A percentile compares a stretch with the other conserved stretches of the same genome.
Evolutionary conservation across 2,113 vertebrate genomes (phyloP).

Genomic region (Mormoops blainvillei): DNA sequence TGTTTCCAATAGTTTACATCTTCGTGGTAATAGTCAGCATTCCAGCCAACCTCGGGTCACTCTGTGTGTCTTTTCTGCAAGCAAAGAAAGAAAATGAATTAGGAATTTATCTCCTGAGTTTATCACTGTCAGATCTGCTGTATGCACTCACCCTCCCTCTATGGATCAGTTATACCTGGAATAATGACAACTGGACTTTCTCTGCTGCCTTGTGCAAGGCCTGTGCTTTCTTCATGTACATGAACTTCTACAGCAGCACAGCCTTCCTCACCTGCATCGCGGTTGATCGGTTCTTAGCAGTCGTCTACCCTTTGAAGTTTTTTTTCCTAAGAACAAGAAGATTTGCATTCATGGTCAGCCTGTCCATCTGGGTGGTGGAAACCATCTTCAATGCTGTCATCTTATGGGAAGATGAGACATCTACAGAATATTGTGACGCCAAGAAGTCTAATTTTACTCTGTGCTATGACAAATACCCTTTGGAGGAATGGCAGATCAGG

Average conservation of each 20-base stretch:
- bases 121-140: conserved; percentile 88
- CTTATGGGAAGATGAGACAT: conserved; percentile 75
- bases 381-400: conserved; percentile 80
- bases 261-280: conserved; percentile 90
- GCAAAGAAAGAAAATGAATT: conserved; percentile 87
- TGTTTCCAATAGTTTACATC: conserved; percentile 86
- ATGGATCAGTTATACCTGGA: conserved; percentile 86
- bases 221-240: conserved; percentile 80
- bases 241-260: conserved; percentile 90
- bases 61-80: conserved; percentile 86
- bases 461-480: conserved; percentile 87
- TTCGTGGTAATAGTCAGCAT: conserved; percentile 82
- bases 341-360: conserved; percentile 76
- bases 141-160: conserved; percentile 83
- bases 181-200: conserved; percentile 81
- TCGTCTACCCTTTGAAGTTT: conserved; percentile 87
- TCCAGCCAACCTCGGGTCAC: conserved; percentile 85
- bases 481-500: conserved; percentile 71
- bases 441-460: conserved; percentile 42
- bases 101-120: conserved; percentile 88
- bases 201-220: conserved; percentile 75
- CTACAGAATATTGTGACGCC: conserved; percentile 62
- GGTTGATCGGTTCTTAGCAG: conserved; percentile 86
- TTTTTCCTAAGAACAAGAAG: conserved; percentile 80
- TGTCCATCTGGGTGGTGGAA: conserved; percentile 84